These are phyloP conservation scores for Drosophila melanica DNA, from an alignment of 1,140 invertebrate genomes.

Conservation along the genomic window DNA sequence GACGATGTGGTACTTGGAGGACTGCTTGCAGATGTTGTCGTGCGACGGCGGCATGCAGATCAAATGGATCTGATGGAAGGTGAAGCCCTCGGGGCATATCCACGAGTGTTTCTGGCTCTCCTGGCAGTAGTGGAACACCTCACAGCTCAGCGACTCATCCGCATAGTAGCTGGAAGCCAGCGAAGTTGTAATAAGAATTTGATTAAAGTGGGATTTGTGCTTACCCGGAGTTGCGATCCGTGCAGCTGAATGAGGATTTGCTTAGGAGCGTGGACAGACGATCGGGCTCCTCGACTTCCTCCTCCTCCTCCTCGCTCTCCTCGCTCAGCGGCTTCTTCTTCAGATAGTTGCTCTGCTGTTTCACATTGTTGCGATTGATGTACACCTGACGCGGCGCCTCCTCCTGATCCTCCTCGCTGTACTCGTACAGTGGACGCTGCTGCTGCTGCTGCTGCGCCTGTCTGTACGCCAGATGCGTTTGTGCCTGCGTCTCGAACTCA, in stretches of 20 bases:
- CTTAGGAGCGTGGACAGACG: constrained; percentile 90
- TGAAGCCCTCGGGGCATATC: constrained; percentile 96
- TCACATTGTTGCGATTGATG: constrained; percentile 70
- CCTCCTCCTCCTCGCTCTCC: constrained; percentile 84
- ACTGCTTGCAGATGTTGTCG: constrained; percentile 95
- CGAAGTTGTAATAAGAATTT: not conserved
- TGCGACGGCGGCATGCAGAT: constrained; percentile 96
- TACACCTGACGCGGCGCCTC: constrained; percentile 79
- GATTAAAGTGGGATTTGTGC: not conserved
- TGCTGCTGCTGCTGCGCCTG: constrained; percentile 61
- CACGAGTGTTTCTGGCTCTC: constrained; percentile 95
- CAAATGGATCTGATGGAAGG: constrained; percentile 96
- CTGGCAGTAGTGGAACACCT: constrained; percentile 97
- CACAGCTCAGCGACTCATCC: constrained; percentile 93
- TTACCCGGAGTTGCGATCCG: constrained; percentile 90
- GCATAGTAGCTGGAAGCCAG: constrained; percentile 89
- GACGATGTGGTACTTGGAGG: constrained; percentile 95
- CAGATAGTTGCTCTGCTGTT: constrained; percentile 75
- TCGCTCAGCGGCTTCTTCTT: constrained; percentile 76
- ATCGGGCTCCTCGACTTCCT: constrained; percentile 94
- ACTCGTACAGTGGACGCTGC: constrained; percentile 72
- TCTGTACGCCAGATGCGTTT: constrained; percentile 76
- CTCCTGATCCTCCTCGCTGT: constrained; percentile 81
- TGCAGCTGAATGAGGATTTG: constrained; percentile 93
- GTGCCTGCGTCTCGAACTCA: constrained; percentile 79